Percentiles rank a stretch among this genome's conserved stretches.
These are phyloP conservation scores for Antennarius striatus DNA, from an alignment of 2,113 vertebrate genomes.

Conservation along the genomic window DNA sequence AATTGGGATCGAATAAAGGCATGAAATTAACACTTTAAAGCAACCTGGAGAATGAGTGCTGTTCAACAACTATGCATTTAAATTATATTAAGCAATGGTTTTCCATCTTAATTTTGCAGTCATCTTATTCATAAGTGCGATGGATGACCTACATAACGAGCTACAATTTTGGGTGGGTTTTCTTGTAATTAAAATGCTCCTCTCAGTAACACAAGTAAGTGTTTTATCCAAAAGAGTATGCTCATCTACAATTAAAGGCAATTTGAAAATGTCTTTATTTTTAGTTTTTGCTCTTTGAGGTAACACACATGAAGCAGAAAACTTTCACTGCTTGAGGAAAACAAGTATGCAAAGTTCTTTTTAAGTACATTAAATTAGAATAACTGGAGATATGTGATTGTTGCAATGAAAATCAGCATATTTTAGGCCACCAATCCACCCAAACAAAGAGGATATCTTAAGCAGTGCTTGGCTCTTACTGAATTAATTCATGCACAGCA, in stretches of 20 bases:
- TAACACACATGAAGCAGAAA: background rate
- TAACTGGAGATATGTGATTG: too few species aligned
- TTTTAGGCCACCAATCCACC: background rate
- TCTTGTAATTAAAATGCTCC: conserved; percentile 36
- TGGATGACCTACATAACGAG: conserved; percentile 59
- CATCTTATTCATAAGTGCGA: conserved; percentile 55
- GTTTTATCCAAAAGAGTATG: background rate
- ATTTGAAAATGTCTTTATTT: too few species aligned
- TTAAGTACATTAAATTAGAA: too few species aligned
- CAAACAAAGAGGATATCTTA: background rate
- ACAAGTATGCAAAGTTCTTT: too few species aligned
- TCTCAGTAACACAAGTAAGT: conserved; percentile 9
- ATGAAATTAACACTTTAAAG: conserved; percentile 72
- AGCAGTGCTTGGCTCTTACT: background rate
- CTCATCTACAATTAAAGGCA: background rate
- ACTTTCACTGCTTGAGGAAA: background rate
- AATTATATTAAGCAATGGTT: conserved; percentile 61
- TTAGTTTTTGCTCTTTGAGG: too few species aligned
- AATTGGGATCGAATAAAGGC: conserved; percentile 22
- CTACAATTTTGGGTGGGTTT: conserved; percentile 8
- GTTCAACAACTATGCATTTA: conserved; percentile 69
- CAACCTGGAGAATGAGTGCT: conserved; percentile 66
- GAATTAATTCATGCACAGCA: background rate
- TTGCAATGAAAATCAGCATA: background rate
- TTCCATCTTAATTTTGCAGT: conserved; percentile 65